phyloP scores from a whole-genome alignment of 2,797 vertebrate species.

The Sylvilagus floridanus region DNA sequence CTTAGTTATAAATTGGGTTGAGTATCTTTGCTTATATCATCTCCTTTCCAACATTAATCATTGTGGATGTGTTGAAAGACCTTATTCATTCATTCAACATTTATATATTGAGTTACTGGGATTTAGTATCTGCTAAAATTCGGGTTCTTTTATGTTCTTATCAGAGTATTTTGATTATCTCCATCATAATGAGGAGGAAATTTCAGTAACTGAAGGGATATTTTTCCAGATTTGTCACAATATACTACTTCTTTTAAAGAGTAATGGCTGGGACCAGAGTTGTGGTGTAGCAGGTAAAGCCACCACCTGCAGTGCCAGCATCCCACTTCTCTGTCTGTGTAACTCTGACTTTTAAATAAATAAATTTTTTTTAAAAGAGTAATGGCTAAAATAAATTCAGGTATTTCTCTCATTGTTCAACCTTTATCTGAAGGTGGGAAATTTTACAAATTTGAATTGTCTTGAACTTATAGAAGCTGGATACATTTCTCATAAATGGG shows the following conservation, averaged over 20 bases:
- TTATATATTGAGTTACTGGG: background rate
- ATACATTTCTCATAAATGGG: background rate
- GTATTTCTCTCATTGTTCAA: background rate
- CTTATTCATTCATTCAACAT: background rate
- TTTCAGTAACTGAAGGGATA: background rate
- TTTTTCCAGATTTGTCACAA: background rate
- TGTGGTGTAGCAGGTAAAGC: no score
- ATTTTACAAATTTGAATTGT: background rate
- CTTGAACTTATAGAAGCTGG: background rate
- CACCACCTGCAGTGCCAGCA: no score
- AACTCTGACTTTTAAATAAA: no score
- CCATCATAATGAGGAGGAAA: background rate
- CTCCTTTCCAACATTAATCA: background rate
- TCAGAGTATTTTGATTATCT: background rate
- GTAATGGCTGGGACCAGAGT: background rate
- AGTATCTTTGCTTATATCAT: background rate
- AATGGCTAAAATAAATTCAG: background rate
- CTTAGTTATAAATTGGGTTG: background rate
- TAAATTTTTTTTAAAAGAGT: background rate
- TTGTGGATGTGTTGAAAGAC: background rate
- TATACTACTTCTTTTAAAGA: background rate
- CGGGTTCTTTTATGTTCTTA: background rate
- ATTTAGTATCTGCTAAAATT: slow-evolving; percentile 24
- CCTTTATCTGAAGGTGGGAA: background rate
- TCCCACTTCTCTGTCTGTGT: no score